phyloP scores from a whole-genome alignment of 2,888 invertebrate genomes.

The Mayetiola destructor region DNA sequence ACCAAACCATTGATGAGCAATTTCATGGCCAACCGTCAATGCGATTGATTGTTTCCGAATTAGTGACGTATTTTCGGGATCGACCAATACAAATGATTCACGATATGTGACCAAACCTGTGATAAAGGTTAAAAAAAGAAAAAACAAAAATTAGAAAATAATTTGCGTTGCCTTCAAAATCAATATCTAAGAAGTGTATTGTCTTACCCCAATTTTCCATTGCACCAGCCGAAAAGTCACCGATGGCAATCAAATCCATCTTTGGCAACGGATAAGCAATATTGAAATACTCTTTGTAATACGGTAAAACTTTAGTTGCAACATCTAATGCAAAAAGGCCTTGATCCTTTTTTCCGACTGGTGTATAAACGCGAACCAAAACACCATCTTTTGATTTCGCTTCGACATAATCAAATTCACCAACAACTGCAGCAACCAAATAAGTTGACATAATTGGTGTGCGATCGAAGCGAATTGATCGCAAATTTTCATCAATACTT shows the following conservation, averaged over 20 bases:
- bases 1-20: conserved; percentile 98
- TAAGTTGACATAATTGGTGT: conserved; percentile 95
- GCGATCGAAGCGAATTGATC: conserved; percentile 54
- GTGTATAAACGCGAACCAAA: conserved; percentile 67
- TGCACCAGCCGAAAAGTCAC: conserved; percentile 88
- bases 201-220: conserved; percentile 97
- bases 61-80: conserved; percentile 78
- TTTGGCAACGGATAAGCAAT: conserved; percentile 92
- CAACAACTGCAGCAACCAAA: conserved; percentile 83
- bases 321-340: conserved; percentile 85
- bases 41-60: conserved; percentile 75
- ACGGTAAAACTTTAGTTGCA: conserved; percentile 80
- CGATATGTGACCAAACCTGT: conserved; percentile 62
- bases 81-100: conserved; percentile 80
- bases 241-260: conserved; percentile 90
- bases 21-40: conserved; percentile 77
- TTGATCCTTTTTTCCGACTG: conserved; percentile 81
- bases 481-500: conserved; percentile 34
- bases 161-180: background rate
- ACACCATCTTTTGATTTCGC: conserved; percentile 69
- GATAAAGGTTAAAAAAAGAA: background rate
- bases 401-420: conserved; percentile 90
- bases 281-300: conserved; percentile 88
- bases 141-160: background rate
- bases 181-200: no score